phyloP scores from a whole-genome alignment of 1,140 invertebrate species.

The Lanistes nyassanus region DNA sequence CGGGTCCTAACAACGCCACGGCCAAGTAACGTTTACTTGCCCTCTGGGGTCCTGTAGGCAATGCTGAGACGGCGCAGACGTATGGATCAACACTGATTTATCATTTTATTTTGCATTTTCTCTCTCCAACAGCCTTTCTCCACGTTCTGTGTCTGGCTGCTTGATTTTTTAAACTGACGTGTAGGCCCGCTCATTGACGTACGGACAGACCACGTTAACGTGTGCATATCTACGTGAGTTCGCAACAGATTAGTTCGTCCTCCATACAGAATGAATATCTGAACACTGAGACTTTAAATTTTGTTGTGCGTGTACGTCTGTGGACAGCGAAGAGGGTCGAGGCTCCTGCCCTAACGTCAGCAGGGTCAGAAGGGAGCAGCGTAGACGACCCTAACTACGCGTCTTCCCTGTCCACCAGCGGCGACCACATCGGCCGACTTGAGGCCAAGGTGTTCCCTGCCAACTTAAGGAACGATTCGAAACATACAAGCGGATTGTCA shows the following conservation, averaged over 20 bases:
- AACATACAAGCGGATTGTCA: not conserved
- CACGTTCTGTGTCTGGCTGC: too few species aligned
- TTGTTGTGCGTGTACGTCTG: too few species aligned
- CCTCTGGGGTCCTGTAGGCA: too few species aligned
- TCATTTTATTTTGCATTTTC: too few species aligned
- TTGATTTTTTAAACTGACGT: too few species aligned
- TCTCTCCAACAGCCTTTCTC: too few species aligned
- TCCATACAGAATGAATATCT: not conserved
- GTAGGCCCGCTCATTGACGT: not conserved
- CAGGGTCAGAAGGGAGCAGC: slow-evolving; percentile 3
- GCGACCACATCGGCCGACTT: not conserved
- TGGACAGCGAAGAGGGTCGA: not conserved
- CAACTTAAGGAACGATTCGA: not conserved
- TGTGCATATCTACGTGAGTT: not conserved
- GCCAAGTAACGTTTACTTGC: too few species aligned
- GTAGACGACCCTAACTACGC: not conserved
- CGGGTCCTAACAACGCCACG: too few species aligned
- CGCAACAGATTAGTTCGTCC: not conserved
- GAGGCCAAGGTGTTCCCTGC: not conserved
- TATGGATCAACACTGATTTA: too few species aligned
- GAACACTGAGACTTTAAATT: not conserved
- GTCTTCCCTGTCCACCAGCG: too few species aligned
- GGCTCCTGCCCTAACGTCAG: not conserved
- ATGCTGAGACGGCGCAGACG: too few species aligned
- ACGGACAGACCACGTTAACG: not conserved